These are phyloP conservation scores for Gallinago nigripennis DNA, from an alignment of 2,797 vertebrate genomes.

Conservation along the genomic window DNA sequence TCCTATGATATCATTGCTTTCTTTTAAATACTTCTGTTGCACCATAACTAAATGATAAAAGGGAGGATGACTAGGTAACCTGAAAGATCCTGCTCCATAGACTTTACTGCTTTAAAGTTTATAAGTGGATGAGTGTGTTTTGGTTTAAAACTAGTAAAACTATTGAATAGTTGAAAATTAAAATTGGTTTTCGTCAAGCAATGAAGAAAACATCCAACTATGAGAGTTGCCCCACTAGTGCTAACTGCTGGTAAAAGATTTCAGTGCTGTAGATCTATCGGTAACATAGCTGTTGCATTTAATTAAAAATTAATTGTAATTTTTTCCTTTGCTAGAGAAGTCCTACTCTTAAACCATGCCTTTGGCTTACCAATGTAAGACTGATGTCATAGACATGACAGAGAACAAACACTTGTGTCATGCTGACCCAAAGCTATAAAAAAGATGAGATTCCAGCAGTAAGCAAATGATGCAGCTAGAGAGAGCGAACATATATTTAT, in stretches of 20 bases:
- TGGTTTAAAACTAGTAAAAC: constrained; percentile 7
- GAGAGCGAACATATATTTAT: background rate
- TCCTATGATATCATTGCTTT: background rate
- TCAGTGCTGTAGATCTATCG: background rate
- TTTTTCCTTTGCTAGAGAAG: background rate
- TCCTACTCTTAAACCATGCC: background rate
- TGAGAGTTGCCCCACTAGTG: background rate
- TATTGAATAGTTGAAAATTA: background rate
- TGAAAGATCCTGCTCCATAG: background rate
- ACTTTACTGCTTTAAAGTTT: background rate
- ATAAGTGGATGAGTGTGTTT: background rate
- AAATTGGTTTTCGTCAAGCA: background rate
- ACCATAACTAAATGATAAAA: background rate
- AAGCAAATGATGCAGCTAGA: background rate
- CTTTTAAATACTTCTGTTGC: background rate
- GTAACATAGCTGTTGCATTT: constrained; percentile 19
- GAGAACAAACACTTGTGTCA: background rate
- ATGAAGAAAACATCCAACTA: background rate
- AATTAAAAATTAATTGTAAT: background rate
- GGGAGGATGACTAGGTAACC: background rate
- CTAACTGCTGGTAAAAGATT: background rate
- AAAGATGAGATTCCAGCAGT: background rate
- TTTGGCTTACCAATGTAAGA: background rate
- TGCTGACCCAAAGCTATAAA: background rate
- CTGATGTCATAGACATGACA: background rate